These are phyloP conservation scores for Platycnemis pennipes DNA, from an alignment of 2,888 invertebrate genomes.

Conservation along the genomic window DNA sequence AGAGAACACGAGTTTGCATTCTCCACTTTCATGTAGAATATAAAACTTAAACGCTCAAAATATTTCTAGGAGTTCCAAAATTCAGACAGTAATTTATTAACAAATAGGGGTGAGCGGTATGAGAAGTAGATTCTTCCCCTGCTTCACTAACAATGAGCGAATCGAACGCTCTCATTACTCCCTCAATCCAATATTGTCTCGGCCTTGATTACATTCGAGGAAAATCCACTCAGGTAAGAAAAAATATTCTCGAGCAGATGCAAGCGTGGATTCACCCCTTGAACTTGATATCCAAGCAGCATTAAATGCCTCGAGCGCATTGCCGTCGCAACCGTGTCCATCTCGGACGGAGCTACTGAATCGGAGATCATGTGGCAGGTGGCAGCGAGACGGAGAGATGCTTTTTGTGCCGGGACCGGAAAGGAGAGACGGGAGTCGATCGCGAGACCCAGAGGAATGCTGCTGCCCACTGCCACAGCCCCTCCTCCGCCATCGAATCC, in stretches of 20 bases:
- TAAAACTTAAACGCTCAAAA: no score
- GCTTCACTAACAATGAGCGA: no score
- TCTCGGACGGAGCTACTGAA: slow-evolving; percentile 1
- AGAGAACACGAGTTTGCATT: no score
- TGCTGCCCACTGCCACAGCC: not conserved
- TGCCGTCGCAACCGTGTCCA: not conserved
- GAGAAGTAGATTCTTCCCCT: no score
- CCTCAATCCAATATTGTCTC: no score
- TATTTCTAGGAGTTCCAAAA: no score
- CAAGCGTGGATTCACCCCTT: not conserved
- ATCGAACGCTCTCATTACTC: no score
- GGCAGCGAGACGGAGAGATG: not conserved
- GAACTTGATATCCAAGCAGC: not conserved
- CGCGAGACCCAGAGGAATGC: slow-evolving; percentile 65
- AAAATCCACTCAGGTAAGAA: not conserved
- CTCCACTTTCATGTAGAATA: no score
- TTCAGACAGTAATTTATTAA: no score
- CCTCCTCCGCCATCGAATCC: not conserved
- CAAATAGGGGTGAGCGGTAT: no score
- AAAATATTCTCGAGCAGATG: not conserved
- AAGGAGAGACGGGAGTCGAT: slow-evolving; percentile 59
- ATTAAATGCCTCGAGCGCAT: not conserved
- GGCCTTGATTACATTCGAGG: not conserved
- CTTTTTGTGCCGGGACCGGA: slow-evolving; percentile 42
- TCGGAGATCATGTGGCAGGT: slow-evolving; percentile 11